Conservation (phyloP, 1,140 invertebrate genomes). For the Drosophila obscura region DNA sequence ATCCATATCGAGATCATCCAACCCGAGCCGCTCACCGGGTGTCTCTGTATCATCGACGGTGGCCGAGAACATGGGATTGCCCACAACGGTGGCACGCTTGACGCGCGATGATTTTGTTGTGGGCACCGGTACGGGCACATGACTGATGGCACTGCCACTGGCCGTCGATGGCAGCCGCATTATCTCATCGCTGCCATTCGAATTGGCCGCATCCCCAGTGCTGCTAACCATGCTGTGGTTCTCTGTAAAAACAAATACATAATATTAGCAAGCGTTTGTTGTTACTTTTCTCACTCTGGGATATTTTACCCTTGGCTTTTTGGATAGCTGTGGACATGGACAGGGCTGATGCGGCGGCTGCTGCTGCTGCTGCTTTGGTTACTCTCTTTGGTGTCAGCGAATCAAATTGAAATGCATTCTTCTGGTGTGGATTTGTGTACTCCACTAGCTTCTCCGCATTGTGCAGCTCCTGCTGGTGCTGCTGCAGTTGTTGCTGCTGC, state of each 20-base stretch:
- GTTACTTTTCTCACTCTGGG: too few species aligned
- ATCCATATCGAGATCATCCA: conserved; percentile 95
- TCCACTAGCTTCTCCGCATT: conserved; percentile 83
- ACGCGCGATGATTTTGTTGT: conserved; percentile 84
- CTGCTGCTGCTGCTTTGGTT: conserved; percentile 55
- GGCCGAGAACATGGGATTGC: conserved; percentile 92
- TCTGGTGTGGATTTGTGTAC: conserved; percentile 77
- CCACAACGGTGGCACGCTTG: conserved; percentile 92
- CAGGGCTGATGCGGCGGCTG: conserved; percentile 4
- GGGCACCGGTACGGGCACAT: conserved; percentile 85
- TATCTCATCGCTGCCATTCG: conserved; percentile 69
- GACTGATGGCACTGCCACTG: conserved; percentile 50
- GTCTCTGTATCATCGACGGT: conserved; percentile 84
- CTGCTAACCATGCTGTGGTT: conserved; percentile 69
- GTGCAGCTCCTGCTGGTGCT: conserved; percentile 72
- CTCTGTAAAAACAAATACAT: conserved; percentile 7
- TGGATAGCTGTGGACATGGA: conserved; percentile 16
- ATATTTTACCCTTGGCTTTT: conserved; percentile 38
- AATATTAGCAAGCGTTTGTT: not conserved
- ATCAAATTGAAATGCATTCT: conserved; percentile 83
- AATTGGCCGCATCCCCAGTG: conserved; percentile 69
- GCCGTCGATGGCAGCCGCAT: conserved; percentile 56
- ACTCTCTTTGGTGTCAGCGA: conserved; percentile 82
- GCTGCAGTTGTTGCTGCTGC: conserved; percentile 44
- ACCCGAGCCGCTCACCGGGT: conserved; percentile 86